These are phyloP conservation scores for Iphiclides podalirius DNA, from an alignment of 2,888 invertebrate species.

Conservation along the genomic window DNA sequence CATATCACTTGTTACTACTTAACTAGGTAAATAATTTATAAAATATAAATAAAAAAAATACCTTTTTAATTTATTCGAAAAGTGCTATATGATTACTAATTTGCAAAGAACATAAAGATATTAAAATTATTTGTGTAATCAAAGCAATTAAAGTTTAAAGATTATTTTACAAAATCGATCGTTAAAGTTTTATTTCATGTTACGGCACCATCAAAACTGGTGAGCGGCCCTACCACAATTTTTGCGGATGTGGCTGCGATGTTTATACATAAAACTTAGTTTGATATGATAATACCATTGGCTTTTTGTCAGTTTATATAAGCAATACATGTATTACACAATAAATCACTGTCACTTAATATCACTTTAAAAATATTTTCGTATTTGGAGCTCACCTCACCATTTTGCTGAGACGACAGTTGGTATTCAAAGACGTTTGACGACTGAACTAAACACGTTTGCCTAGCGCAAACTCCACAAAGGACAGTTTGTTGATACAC, in stretches of 20 bases:
- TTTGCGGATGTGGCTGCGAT: conserved; percentile 2
- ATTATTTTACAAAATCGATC: too few species aligned
- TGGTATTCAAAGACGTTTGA: conserved; percentile 26
- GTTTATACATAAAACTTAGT: not conserved
- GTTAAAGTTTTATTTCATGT: too few species aligned
- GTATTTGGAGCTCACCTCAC: conserved; percentile 33
- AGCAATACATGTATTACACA: not conserved
- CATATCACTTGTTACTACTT: too few species aligned
- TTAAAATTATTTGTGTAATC: too few species aligned
- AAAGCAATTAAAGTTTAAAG: too few species aligned
- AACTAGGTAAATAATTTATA: too few species aligned
- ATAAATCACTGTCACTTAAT: conserved; percentile 8
- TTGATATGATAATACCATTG: too few species aligned
- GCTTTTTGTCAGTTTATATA: too few species aligned
- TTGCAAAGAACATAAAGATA: too few species aligned
- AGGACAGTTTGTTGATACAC: conserved; percentile 1
- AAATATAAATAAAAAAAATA: too few species aligned
- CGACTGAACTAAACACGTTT: conserved; percentile 10
- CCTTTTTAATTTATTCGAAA: too few species aligned
- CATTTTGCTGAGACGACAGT: conserved; percentile 32
- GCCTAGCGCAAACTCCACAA: conserved; percentile 5
- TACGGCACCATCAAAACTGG: not conserved
- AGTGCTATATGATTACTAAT: too few species aligned
- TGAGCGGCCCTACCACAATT: not conserved
- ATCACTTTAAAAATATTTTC: conserved; percentile 3